Base-by-base conservation (phyloP, 2,113 vertebrate species). In the Barbus barbus region DNA sequence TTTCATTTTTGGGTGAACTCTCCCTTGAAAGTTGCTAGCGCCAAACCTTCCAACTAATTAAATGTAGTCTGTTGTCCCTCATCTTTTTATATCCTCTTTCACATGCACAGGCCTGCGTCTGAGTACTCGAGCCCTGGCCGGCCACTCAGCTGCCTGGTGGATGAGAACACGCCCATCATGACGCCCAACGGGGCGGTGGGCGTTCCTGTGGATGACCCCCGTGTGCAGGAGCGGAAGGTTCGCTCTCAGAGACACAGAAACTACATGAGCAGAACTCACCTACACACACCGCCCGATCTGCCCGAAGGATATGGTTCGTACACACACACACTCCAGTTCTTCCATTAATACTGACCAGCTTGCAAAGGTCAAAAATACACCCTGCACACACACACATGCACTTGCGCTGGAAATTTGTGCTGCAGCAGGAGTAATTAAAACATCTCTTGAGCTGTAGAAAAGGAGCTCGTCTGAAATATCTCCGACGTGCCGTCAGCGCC, bases 211-310 rank as follows among this genome's bases (percentile, higher is more conserved):
- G 92, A 92, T 0, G 93, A 98, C 81, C 96, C 96, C 60, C 95
- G 97, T 20, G 92, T 95, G 82, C 95, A 96, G 1, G 97, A 99
- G 92, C 95, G 97, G 79, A 95, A 97, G 77, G 97, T 98, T 26
- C 95, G 98, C 36, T 99, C 98, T 0, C 98, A 99, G 87, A 93
- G 97, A 89, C 98, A 99, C 91, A 94, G 98, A 88, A 99, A 99
- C 94, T 99, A 99, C 91, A 99, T 99, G 98, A 99, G 98, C 94
- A 96, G 98, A 87, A 99, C 98, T 53, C 98, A 99, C 90, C 95
- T 99, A 89, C 98, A 99, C 92, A 98, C 97, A 9, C 97, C 97
- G 26, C 97, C 98, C 0, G 98, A 99, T 90, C 93, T 99, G 13
- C 98, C 97, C 0, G 97, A 99, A 89, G 98, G 98, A 92, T 99